Base-by-base conservation (phyloP, 2,797 vertebrate species). In the Hybognathus amarus region DNA sequence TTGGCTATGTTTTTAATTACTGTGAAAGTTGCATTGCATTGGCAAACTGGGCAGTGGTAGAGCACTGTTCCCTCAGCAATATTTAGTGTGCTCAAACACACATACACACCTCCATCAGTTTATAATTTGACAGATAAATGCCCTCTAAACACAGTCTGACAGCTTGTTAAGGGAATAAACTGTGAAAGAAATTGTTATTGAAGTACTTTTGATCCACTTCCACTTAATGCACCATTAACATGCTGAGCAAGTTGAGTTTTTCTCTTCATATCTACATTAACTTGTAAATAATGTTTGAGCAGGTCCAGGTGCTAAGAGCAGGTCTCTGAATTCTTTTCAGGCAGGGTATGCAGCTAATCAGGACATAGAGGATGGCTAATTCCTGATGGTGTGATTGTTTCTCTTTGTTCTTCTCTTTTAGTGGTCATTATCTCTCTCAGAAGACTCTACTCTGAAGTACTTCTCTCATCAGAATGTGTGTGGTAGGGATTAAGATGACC, bases 91-190 rank as follows among this genome's bases (percentile, higher is more conserved):
- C 18, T 76, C 18, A 40, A 67, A 47, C 40, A 50, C 40, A 77
- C 36, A 66, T 45, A 76, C 50, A 61, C 38, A 45, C 54, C 50
- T 50, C 30, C 50, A 80, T 76, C 61, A 80, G 70, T 11, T n/a
- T 18, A 61, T 61, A 79, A 76, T 81, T 81, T 80, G 79, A 81
- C 79, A 81, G 64, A 85, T 80, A 77, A 85, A 85, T 85, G 78
- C 63, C 22, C 70, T 76, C 69, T 76, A 42, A 81, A 76, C 71
- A 81, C 50, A 81, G 50, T 52, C 50, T 80, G 78, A 76, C 71
- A 85, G 83, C 71, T 85, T 81, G 74, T 85, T 85, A 40, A 81
- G 79, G 50, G 54, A 80, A 66, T 59, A 85, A 80, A 69, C 64
- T 42, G 64, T 45, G 74, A 69, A 69, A 83, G 22, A 83, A 83